Base-by-base conservation (phyloP, 2,797 vertebrate genomes). In the Danio aesculapii region DNA sequence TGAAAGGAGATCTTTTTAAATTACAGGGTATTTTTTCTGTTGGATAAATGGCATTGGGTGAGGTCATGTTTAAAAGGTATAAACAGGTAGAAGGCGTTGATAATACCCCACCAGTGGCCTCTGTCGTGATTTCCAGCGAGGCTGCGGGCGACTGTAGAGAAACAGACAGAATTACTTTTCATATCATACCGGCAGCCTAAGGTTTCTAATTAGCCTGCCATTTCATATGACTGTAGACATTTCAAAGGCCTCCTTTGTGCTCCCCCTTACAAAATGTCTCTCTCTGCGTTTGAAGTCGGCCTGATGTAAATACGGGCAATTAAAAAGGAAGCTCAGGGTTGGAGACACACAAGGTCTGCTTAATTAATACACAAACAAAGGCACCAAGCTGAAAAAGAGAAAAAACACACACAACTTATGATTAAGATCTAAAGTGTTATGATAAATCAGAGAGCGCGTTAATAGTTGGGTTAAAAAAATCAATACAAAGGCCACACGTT, bases 311-410 rank as follows among this genome's bases (percentile, higher is more conserved):
- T 96, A 95, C 88, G 89, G 95, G 95, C 97, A 99, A 98, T 98
- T 98, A 97, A 96, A 97, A 94, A 92, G 92, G 86, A 89, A 91
- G 93, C 94, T 94, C 93, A 91, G 94, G 94, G 95, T 96, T 95
- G 93, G 93, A 96, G 95, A 96, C 88, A 90, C 93, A 93, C 94
- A 95, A 95, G 95, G 94, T 97, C 95, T 92, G 92, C 94, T 94
- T 97, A 97, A 98, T 98, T 97, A 98, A 97, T 97, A 95, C 92
- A 95, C 95, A 97, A 96, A 98, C 96, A 98, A 97, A 98, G 95
- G 94, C 96, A 95, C 91, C 92, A 82, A 89, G 92, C 92, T 94
- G 94, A 94, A 96, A 94, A 84, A 87, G 66, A 74, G 75, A 75
- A 77, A 81, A 75, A 10, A 13, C 50, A 46, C 75, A 58, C 21